Conservation (phyloP, 2,113 vertebrate species). For the Scolopax mira region DNA sequence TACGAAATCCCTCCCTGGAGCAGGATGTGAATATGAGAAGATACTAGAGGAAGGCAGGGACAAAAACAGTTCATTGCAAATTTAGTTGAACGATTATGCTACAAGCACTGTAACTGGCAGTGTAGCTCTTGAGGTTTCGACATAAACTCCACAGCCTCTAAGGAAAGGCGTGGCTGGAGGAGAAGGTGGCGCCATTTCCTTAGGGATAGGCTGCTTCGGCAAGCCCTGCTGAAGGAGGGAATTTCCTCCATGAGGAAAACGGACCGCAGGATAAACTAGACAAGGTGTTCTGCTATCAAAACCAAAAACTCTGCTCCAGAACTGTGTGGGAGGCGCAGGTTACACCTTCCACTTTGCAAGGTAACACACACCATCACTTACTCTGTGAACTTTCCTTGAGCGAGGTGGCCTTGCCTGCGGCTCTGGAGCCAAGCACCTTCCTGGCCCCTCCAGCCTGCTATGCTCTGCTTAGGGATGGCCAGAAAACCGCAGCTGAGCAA, state of each 20-base stretch:
- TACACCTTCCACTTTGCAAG: rapidly evolving
- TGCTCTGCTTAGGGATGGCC: rapidly evolving
- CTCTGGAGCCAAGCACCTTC: rapidly evolving
- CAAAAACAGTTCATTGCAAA: rapidly evolving
- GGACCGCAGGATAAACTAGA: rapidly evolving
- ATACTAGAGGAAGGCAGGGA: not conserved
- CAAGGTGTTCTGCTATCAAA: rapidly evolving
- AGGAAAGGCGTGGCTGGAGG: rapidly evolving
- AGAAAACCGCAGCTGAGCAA: rapidly evolving
- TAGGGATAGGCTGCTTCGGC: too few species aligned
- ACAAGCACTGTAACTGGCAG: rapidly evolving
- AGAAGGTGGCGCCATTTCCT: rapidly evolving
- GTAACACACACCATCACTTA: rapidly evolving
- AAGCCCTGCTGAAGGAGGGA: too few species aligned
- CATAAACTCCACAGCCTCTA: rapidly evolving
- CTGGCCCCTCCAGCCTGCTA: rapidly evolving
- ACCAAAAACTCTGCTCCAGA: rapidly evolving
- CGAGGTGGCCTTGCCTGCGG: rapidly evolving
- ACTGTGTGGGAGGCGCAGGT: rapidly evolving
- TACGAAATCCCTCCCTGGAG: not conserved
- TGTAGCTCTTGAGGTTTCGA: rapidly evolving
- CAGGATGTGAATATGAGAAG: not conserved
- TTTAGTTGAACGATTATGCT: too few species aligned
- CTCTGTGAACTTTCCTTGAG: rapidly evolving
- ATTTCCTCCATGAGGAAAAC: rapidly evolving